Evolutionary conservation across 2,888 invertebrate genomes (phyloP).

Genomic region (Aphidius colemani): DNA sequence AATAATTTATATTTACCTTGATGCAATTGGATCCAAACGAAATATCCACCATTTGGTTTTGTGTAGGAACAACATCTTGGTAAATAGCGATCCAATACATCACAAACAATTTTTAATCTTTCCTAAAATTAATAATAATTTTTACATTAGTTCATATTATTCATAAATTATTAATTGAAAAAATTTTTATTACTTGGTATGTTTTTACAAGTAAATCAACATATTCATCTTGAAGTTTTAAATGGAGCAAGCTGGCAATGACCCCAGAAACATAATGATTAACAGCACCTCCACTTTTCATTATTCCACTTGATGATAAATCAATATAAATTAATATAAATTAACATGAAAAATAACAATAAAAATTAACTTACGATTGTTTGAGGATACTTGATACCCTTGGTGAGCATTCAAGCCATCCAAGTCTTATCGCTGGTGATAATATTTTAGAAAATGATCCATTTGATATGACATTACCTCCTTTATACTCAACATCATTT

Average conservation of each 20-base stretch:
- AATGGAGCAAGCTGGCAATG: slow-evolving; percentile 63
- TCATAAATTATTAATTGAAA: background rate
- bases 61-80: slow-evolving; percentile 59
- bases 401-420: slow-evolving; percentile 68
- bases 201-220: slow-evolving; percentile 55
- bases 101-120: slow-evolving; percentile 59
- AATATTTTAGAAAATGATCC: slow-evolving; percentile 70
- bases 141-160: too few relatives aligned
- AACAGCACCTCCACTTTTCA: slow-evolving; percentile 66
- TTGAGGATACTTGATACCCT: slow-evolving; percentile 57
- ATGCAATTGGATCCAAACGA: slow-evolving; percentile 67
- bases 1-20: slow-evolving; percentile 38
- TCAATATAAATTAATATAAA: background rate
- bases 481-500: slow-evolving; percentile 56
- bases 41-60: slow-evolving; percentile 66
- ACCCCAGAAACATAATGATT: slow-evolving; percentile 66
- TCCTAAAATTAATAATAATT: slow-evolving; percentile 44
- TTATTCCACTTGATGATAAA: slow-evolving; percentile 58
- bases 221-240: slow-evolving; percentile 62
- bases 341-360: too few relatives aligned
- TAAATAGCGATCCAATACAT: slow-evolving; percentile 57
- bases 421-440: slow-evolving; percentile 68
- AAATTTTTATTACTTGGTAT: slow-evolving; percentile 50
- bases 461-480: slow-evolving; percentile 67
- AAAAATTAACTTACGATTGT: slow-evolving; percentile 49